These are phyloP conservation scores for Stenolophus ochropezus DNA, from an alignment of 2,888 invertebrate species.

Conservation along the genomic window DNA sequence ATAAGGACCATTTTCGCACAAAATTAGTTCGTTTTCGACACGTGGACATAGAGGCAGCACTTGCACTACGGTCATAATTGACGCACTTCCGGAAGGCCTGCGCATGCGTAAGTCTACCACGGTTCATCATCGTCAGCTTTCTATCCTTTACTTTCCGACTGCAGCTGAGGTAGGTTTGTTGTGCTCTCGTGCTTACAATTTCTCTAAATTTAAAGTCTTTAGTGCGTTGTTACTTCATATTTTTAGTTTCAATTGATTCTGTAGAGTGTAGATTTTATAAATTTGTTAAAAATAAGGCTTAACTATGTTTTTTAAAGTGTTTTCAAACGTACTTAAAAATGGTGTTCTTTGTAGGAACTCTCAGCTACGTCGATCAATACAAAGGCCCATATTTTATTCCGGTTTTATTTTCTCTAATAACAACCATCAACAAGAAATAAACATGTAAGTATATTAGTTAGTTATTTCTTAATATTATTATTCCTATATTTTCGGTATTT, in stretches of 20 bases:
- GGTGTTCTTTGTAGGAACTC: slow-evolving; percentile 58
- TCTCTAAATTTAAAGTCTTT: background rate
- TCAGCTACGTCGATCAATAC: slow-evolving; percentile 59
- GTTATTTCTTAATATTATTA: slow-evolving; percentile 6
- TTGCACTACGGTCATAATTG: slow-evolving; percentile 11
- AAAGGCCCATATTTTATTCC: slow-evolving; percentile 56
- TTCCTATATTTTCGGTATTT: slow-evolving; percentile 44
- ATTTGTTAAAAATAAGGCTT: background rate
- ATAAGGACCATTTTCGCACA: background rate
- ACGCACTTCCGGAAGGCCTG: slow-evolving; percentile 48
- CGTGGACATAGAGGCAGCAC: slow-evolving; percentile 43
- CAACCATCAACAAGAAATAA: slow-evolving; percentile 41
- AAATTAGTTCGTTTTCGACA: background rate
- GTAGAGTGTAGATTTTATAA: background rate
- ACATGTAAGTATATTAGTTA: slow-evolving; percentile 52
- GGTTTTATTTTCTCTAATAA: slow-evolving; percentile 43
- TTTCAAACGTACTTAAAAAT: slow-evolving; percentile 55
- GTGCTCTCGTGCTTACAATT: background rate
- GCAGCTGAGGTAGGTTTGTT: slow-evolving; percentile 56
- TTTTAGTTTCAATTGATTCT: background rate
- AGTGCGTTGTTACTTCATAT: background rate
- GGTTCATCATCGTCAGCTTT: slow-evolving; percentile 15
- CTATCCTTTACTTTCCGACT: slow-evolving; percentile 57
- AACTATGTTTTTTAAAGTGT: slow-evolving; percentile 29
- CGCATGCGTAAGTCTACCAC: slow-evolving; percentile 43